These are phyloP conservation scores for Jacana jacana DNA, from an alignment of 2,113 vertebrate species.

Conservation along the genomic window DNA sequence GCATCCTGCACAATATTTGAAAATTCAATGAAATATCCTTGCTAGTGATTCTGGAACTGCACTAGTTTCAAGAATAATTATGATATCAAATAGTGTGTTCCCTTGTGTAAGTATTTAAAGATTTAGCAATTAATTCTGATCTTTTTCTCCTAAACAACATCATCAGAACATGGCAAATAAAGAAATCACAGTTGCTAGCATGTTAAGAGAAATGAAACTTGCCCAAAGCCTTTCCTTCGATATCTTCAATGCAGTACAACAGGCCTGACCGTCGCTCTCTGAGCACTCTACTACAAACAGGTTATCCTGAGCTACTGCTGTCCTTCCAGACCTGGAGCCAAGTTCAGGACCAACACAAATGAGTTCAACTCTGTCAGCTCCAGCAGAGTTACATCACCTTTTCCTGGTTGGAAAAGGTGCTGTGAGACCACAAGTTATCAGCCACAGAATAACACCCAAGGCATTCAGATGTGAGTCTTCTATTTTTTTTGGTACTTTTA, in stretches of 20 bases:
- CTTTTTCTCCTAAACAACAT: background rate
- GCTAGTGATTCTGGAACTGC: background rate
- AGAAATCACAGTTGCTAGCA: background rate
- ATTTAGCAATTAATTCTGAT: background rate
- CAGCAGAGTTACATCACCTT: background rate
- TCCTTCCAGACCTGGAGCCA: background rate
- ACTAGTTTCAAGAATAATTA: background rate
- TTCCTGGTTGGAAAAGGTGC: background rate
- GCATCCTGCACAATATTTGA: background rate
- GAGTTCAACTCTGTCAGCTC: background rate
- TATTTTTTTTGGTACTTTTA: background rate
- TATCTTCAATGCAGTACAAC: background rate
- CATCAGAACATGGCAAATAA: background rate
- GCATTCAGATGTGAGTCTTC: background rate
- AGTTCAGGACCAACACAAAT: background rate
- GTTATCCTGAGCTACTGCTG: background rate
- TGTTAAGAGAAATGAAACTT: background rate
- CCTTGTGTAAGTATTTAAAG: background rate
- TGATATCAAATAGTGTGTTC: background rate
- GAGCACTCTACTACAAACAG: slow-evolving; percentile 7
- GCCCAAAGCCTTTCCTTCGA: background rate
- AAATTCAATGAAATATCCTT: background rate
- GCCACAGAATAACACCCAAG: background rate
- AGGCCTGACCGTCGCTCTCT: background rate
- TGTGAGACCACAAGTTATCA: background rate